Percentiles rank a stretch among this genome's conserved stretches.
phyloP scores from a whole-genome alignment of 2,797 vertebrate species.

The Phylloscopus collybita region DNA sequence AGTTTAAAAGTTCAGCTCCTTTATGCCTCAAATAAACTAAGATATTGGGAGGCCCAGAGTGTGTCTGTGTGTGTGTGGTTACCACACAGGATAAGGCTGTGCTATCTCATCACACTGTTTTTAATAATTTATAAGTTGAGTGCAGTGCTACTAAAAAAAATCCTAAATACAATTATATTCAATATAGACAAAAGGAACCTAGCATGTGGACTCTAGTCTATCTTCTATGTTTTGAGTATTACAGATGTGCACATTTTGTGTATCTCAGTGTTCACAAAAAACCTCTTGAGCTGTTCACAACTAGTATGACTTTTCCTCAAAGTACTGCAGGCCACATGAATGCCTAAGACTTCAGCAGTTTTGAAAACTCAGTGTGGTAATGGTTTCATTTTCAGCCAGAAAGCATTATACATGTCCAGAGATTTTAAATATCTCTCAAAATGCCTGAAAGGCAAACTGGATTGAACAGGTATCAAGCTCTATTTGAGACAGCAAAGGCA shows the following conservation, averaged over 20 bases:
- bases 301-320: background rate
- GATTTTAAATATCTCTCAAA: background rate
- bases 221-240: background rate
- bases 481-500: conserved; percentile 10
- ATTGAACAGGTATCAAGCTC: conserved; percentile 20
- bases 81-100: background rate
- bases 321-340: background rate
- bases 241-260: background rate
- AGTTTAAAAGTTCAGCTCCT: background rate
- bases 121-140: background rate
- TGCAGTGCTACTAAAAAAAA: background rate
- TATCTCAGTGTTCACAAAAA: background rate
- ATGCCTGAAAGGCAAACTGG: conserved; percentile 6
- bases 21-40: background rate
- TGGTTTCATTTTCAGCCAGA: background rate
- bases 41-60: background rate
- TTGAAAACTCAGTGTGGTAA: background rate
- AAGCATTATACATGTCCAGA: background rate
- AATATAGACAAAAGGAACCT: background rate
- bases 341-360: background rate
- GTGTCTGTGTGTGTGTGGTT: background rate
- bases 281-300: background rate
- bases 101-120: background rate
- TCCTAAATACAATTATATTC: background rate
- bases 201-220: background rate